phyloP scores from a whole-genome alignment of 2,797 vertebrate species.

The Agapornis canus region DNA sequence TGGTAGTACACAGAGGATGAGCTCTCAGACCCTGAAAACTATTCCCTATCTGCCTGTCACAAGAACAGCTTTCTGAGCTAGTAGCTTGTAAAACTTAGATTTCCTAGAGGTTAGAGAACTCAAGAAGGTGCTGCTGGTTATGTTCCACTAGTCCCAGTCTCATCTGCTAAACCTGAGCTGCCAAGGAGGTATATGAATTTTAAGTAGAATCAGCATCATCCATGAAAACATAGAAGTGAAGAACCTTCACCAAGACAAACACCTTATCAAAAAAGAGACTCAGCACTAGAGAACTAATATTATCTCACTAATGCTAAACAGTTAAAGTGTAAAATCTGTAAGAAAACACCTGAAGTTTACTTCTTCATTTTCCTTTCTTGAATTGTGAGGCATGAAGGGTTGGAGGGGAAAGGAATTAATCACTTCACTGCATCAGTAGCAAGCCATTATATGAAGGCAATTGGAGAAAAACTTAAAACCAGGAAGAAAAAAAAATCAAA shows the following conservation, averaged over 20 bases:
- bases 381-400: background rate
- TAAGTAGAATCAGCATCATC: conserved; percentile 50
- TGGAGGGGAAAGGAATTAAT: background rate
- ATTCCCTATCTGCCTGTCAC: background rate
- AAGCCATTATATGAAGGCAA: background rate
- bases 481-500: background rate
- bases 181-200: conserved; percentile 67
- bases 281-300: conserved; percentile 33
- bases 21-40: background rate
- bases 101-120: background rate
- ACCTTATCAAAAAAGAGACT: conserved; percentile 37
- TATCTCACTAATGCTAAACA: conserved; percentile 11
- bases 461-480: background rate
- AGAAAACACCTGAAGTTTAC: conserved; percentile 36
- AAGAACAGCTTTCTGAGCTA: conserved; percentile 7
- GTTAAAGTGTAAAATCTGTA: conserved; percentile 20
- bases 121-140: conserved; percentile 3
- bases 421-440: background rate
- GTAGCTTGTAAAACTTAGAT: background rate
- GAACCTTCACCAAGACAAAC: conserved; percentile 35
- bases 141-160: conserved; percentile 21
- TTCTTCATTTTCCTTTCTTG: conserved; percentile 15
- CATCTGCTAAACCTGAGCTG: conserved; percentile 65
- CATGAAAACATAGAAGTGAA: conserved; percentile 32
- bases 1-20: background rate